phyloP scores from a whole-genome alignment of 2,888 invertebrate genomes.

The Polia nebulosa region DNA sequence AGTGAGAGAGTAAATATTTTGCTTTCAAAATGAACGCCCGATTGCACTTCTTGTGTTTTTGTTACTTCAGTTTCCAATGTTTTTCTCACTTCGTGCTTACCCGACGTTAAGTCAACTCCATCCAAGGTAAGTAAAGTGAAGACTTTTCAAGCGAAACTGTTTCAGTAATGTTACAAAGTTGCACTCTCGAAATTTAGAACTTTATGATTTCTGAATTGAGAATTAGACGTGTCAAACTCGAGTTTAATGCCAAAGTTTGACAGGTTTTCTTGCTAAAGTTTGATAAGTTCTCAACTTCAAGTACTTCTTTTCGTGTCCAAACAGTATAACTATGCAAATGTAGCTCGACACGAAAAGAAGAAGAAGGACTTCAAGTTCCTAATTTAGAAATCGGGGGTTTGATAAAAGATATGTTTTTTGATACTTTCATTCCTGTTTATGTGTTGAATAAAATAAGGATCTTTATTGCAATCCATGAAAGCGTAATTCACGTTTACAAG shows the following conservation, averaged over 20 bases:
- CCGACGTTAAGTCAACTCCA: constrained; percentile 36
- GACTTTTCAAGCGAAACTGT: constrained; percentile 17
- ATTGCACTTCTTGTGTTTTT: constrained; percentile 39
- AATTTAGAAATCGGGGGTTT: neutral
- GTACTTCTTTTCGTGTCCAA: no score
- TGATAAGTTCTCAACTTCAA: neutral
- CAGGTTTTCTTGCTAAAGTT: neutral
- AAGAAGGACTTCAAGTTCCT: neutral
- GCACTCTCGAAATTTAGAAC: neutral
- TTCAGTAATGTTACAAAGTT: constrained; percentile 5
- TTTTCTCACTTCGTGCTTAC: constrained; percentile 46
- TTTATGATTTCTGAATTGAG: neutral
- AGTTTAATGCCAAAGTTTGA: neutral
- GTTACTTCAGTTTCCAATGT: constrained; percentile 45
- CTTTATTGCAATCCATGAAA: neutral
- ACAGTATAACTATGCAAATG: no score
- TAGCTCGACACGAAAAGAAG: no score
- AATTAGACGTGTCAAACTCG: neutral
- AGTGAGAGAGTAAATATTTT: constrained; percentile 44
- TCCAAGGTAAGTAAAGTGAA: constrained; percentile 58
- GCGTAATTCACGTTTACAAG: neutral
- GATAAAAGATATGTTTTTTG: neutral
- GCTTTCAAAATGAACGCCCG: constrained; percentile 36
- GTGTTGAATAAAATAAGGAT: neutral
- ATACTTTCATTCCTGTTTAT: neutral